These are phyloP conservation scores for Ceratina australensis DNA, from an alignment of 1,140 invertebrate genomes.

Conservation along the genomic window DNA sequence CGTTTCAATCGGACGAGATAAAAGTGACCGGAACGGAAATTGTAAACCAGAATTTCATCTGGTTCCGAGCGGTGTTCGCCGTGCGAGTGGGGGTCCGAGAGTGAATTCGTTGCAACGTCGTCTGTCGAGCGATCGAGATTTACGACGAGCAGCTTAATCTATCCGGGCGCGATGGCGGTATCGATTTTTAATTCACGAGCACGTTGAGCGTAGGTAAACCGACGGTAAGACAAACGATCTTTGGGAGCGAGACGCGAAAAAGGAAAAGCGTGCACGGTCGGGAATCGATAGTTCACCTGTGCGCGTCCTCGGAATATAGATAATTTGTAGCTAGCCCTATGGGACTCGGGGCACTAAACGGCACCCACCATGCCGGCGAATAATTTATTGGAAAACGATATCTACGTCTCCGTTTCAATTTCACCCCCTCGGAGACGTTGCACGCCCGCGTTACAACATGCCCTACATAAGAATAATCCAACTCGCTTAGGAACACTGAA, in stretches of 20 bases:
- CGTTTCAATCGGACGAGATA: too few species aligned
- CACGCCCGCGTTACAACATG: too few species aligned
- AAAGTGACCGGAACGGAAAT: too few species aligned
- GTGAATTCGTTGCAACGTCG: background rate
- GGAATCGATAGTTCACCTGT: constrained; percentile 19
- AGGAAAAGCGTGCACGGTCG: background rate
- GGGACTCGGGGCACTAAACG: constrained; percentile 11
- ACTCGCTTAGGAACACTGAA: too few species aligned
- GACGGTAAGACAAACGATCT: constrained; percentile 5
- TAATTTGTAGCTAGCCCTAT: constrained; percentile 26
- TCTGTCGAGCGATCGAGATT: background rate
- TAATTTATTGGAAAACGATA: constrained; percentile 31
- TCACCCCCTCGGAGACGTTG: too few species aligned
- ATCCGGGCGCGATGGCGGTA: constrained; percentile 4
- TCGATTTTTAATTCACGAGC: constrained; percentile 38
- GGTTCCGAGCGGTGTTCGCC: too few species aligned
- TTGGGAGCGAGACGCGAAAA: background rate
- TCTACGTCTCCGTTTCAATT: too few species aligned
- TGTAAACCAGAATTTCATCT: too few species aligned
- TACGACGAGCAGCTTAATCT: constrained; percentile 18
- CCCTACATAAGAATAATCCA: too few species aligned
- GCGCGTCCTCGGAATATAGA: constrained; percentile 8
- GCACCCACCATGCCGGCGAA: background rate
- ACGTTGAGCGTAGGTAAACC: constrained; percentile 19
- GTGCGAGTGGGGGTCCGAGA: too few species aligned